These are phyloP conservation scores for Pterocles orientalis DNA, from an alignment of 2,113 vertebrate genomes.

Conservation along the genomic window DNA sequence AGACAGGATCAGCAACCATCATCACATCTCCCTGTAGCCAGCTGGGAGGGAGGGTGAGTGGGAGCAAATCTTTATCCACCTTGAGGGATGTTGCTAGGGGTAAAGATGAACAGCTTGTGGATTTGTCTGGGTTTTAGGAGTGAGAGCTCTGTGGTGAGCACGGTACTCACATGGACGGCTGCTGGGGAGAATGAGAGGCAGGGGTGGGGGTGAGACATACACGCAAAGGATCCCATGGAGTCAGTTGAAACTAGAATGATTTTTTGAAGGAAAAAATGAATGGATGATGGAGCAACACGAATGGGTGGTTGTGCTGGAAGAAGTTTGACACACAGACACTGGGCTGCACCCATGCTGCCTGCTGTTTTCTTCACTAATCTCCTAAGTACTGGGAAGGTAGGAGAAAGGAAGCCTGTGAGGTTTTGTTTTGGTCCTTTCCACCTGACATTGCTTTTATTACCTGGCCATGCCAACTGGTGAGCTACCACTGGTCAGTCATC, in stretches of 20 bases:
- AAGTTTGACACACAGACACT: neutral
- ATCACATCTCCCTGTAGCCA: neutral
- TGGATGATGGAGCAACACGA: neutral
- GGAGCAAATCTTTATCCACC: neutral
- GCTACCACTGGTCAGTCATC: neutral
- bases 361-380: neutral
- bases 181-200: neutral
- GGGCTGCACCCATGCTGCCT: neutral
- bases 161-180: neutral
- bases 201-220: neutral
- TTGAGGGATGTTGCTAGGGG: neutral
- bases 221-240: neutral
- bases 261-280: neutral
- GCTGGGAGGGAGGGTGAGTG: neutral
- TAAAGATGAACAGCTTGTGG: neutral
- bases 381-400: neutral
- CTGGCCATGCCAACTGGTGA: neutral
- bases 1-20: neutral
- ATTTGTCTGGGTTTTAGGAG: neutral
- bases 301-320: neutral
- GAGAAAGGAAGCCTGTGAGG: neutral
- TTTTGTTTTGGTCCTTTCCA: neutral
- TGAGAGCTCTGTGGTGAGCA: neutral
- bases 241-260: neutral
- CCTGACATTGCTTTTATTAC: neutral